Evolutionary conservation across 1,140 invertebrate genomes (phyloP).

Genomic region (Bombyx mandarina): DNA sequence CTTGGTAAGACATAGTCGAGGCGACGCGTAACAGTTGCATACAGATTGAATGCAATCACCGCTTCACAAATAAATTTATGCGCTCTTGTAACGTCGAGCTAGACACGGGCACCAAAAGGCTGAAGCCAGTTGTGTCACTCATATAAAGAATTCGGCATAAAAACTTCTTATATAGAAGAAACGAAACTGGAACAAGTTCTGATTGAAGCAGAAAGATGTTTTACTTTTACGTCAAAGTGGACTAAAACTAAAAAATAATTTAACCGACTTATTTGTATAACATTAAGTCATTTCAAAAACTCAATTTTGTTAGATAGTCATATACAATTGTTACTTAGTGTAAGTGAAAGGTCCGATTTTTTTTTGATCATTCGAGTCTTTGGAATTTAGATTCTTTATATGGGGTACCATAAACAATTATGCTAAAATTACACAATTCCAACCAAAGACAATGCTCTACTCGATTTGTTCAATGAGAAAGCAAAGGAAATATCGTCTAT

Average conservation of each 20-base stretch:
- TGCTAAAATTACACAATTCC: too few species aligned
- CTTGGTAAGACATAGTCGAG: constrained; percentile 69
- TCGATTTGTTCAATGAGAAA: too few species aligned
- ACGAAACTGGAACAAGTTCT: constrained; percentile 51
- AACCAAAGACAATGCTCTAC: too few species aligned
- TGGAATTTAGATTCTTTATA: too few species aligned
- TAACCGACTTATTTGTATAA: background rate
- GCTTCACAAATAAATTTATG: constrained; percentile 45
- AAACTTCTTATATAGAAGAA: constrained; percentile 28
- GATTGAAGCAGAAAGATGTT: constrained; percentile 18
- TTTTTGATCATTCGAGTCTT: too few species aligned
- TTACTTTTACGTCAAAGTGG: constrained; percentile 50
- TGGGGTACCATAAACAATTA: too few species aligned
- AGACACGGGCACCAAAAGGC: constrained; percentile 30
- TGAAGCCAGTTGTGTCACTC: constrained; percentile 45
- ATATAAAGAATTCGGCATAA: constrained; percentile 45
- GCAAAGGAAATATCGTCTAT: too few species aligned
- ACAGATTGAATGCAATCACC: constrained; percentile 58
- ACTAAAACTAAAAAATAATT: constrained; percentile 46
- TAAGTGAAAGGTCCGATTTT: too few species aligned
- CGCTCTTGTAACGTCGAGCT: constrained; percentile 26
- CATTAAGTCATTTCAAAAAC: background rate
- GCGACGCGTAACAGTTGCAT: constrained; percentile 67
- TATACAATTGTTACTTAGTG: too few species aligned
- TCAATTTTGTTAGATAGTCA: constrained; percentile 7